These are phyloP conservation scores for Loriculus beryllinus DNA, from an alignment of 2,797 vertebrate species.

Conservation along the genomic window DNA sequence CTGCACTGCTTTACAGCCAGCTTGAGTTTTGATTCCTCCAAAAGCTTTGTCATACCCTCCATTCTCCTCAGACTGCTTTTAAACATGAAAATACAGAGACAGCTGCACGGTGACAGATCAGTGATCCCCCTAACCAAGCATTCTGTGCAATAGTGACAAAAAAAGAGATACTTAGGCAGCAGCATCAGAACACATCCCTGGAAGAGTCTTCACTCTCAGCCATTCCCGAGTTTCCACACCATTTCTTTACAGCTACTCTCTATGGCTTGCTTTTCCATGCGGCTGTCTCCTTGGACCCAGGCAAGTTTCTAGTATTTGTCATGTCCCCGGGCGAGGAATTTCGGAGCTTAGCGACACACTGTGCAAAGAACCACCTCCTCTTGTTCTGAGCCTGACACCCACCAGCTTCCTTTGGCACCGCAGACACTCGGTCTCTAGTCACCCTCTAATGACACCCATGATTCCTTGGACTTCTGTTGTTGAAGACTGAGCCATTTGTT, in stretches of 20 bases:
- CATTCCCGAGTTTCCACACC: not conserved
- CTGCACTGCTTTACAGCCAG: not conserved
- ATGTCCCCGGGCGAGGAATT: not conserved
- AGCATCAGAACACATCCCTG: not conserved
- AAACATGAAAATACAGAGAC: not conserved
- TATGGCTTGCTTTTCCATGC: not conserved
- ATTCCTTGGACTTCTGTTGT: not conserved
- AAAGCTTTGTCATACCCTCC: not conserved
- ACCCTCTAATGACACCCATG: not conserved
- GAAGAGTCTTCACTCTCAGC: not conserved
- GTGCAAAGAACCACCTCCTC: constrained; percentile 37
- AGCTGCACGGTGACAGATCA: not conserved
- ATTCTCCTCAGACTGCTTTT: not conserved
- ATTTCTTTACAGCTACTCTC: not conserved
- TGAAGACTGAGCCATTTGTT: not conserved
- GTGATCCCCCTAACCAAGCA: not conserved
- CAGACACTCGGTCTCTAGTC: not conserved
- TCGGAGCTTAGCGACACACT: not conserved
- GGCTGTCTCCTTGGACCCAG: not conserved
- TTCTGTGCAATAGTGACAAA: not conserved
- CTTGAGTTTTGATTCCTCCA: not conserved
- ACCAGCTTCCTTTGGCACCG: not conserved
- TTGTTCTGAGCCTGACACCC: not conserved
- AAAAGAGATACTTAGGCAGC: not conserved
- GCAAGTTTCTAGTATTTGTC: not conserved